These are phyloP conservation scores for Heterotis niloticus DNA, from an alignment of 2,113 vertebrate species.

Conservation along the genomic window DNA sequence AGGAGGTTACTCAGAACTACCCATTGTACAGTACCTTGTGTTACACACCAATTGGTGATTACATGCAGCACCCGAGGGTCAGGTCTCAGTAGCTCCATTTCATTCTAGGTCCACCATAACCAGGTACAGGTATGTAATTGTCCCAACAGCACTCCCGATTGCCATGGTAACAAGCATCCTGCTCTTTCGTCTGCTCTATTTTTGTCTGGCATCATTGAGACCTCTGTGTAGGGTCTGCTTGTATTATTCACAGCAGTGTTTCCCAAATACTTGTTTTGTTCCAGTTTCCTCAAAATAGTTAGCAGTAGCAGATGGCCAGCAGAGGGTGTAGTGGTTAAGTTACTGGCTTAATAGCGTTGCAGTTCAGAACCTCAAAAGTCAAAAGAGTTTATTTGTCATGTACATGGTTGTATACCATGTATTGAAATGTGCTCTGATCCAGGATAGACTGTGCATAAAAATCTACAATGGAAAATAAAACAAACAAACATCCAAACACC, in stretches of 20 bases:
- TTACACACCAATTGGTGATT: too few relatives aligned
- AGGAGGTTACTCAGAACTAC: too few relatives aligned
- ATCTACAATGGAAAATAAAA: too few relatives aligned
- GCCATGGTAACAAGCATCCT: constrained; percentile 55
- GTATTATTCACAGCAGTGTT: background rate
- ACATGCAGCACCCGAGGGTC: background rate
- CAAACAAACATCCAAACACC: too few relatives aligned
- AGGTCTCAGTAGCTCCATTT: background rate
- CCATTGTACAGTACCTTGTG: too few relatives aligned
- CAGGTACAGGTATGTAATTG: constrained; percentile 48
- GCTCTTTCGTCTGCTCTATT: constrained; percentile 14
- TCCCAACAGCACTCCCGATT: constrained; percentile 56
- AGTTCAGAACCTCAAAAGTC: too few relatives aligned
- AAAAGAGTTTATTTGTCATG: too few relatives aligned
- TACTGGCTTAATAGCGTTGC: background rate
- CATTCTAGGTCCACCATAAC: constrained; percentile 39
- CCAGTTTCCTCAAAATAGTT: background rate
- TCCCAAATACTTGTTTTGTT: background rate
- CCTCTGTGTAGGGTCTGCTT: background rate
- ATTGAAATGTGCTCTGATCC: too few relatives aligned
- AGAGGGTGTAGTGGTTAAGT: background rate
- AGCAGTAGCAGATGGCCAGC: background rate
- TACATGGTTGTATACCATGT: too few relatives aligned
- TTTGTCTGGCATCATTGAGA: background rate
- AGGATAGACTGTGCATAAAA: too few relatives aligned